Conservation (phyloP, 2,888 invertebrate species). For the Coronaproctus castanopsis region DNA sequence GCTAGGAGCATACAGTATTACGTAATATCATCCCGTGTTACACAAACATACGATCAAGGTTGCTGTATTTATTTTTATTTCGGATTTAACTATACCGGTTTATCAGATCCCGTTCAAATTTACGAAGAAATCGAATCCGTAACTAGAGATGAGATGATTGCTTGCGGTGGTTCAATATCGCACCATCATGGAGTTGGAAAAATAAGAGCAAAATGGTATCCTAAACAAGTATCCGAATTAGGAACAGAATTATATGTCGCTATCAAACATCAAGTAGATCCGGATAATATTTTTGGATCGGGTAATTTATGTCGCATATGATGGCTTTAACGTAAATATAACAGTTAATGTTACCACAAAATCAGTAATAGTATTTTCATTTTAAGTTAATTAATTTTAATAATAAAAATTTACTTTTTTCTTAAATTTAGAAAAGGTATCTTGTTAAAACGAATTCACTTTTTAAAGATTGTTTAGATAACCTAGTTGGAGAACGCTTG, state of each 20-base stretch:
- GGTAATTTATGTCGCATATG: conserved; percentile 44
- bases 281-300: conserved; percentile 78
- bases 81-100: conserved; percentile 46
- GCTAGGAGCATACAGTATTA: conserved; percentile 34
- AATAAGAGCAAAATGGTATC: conserved; percentile 68
- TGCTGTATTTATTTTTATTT: conserved; percentile 93
- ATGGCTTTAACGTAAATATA: too few species aligned
- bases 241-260: conserved; percentile 58
- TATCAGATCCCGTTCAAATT: conserved; percentile 45
- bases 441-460: too few species aligned
- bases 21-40: conserved; percentile 62
- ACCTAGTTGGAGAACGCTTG: too few species aligned
- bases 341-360: too few species aligned
- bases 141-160: conserved; percentile 79
- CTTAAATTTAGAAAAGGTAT: too few species aligned
- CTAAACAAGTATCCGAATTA: conserved; percentile 53
- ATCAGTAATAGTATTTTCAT: too few species aligned
- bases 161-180: conserved; percentile 75
- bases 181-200: conserved; percentile 97
- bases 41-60: conserved; percentile 93
- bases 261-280: conserved; percentile 73
- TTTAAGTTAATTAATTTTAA: too few species aligned
- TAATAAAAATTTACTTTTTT: too few species aligned
- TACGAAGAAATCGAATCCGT: conserved; percentile 73
- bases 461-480: too few species aligned